Percentiles rank a stretch among this genome's conserved stretches.
These are phyloP conservation scores for Ophion slaviceki DNA, from an alignment of 2,888 invertebrate species.

Conservation along the genomic window DNA sequence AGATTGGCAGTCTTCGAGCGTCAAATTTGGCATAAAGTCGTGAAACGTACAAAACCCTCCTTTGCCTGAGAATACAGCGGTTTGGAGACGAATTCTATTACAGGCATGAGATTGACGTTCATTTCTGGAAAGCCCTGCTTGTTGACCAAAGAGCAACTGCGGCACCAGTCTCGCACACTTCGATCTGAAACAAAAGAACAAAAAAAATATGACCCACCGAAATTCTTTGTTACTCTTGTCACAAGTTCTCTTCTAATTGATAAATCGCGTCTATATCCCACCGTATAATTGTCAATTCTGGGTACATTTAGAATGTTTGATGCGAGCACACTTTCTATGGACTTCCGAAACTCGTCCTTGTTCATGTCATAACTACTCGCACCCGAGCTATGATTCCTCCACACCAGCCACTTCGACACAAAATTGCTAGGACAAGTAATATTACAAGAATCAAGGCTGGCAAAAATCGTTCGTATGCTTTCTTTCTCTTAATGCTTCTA, in stretches of 20 bases:
- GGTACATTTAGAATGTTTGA: not conserved
- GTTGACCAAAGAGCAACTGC: conserved; percentile 85
- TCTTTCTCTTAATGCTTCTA: conserved; percentile 10
- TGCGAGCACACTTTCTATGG: conserved; percentile 84
- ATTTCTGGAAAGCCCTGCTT: conserved; percentile 77
- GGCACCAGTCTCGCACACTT: conserved; percentile 84
- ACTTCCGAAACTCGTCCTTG: conserved; percentile 84
- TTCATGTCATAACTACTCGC: conserved; percentile 76
- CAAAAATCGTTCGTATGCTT: not conserved
- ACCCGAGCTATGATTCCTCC: conserved; percentile 77
- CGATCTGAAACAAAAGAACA: conserved; percentile 74
- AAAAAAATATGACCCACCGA: not conserved
- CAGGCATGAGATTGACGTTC: conserved; percentile 85
- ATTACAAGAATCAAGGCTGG: not conserved
- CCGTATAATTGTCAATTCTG: conserved; percentile 17
- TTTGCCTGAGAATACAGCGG: conserved; percentile 80
- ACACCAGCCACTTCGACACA: conserved; percentile 83
- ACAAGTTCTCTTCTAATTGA: no score
- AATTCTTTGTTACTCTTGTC: not conserved
- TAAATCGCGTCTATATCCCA: not conserved
- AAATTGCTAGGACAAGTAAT: conserved; percentile 75
- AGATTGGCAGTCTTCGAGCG: not conserved
- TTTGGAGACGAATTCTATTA: conserved; percentile 83
- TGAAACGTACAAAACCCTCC: conserved; percentile 16
- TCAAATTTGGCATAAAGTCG: not conserved